A percentile compares a stretch with the other conserved stretches of the same genome.
phyloP scores from a whole-genome alignment of 1,140 invertebrate species.

The Pogonomyrmex californicus region DNA sequence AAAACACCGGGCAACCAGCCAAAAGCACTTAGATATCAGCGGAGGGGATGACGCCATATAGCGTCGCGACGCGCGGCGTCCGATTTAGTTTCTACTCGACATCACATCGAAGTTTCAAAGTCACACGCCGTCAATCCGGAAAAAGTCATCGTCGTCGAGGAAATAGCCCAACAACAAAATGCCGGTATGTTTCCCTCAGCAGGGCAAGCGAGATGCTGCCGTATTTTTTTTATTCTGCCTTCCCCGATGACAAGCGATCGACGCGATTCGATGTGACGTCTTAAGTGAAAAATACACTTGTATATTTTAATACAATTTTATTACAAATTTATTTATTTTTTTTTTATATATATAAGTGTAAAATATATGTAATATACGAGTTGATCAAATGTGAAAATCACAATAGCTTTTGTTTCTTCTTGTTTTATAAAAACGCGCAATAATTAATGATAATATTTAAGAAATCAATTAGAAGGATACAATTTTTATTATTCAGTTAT shows the following conservation, averaged over 20 bases:
- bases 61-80: conserved; percentile 83
- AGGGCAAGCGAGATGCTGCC: no score
- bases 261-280: neutral
- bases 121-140: conserved; percentile 52
- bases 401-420: neutral
- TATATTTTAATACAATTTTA: conserved; percentile 5
- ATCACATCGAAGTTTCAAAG: conserved; percentile 79
- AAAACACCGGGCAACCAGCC: conserved; percentile 79
- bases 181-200: conserved; percentile 81
- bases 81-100: conserved; percentile 83
- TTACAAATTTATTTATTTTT: neutral
- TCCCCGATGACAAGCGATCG: neutral
- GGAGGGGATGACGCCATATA: conserved; percentile 86
- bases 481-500: neutral
- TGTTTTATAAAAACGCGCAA: neutral
- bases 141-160: conserved; percentile 46
- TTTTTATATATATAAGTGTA: neutral
- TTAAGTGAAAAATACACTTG: neutral
- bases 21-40: conserved; percentile 81
- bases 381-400: neutral
- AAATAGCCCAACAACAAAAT: conserved; percentile 74
- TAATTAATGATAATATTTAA: neutral
- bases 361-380: neutral
- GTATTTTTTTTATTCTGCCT: neutral
- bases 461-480: neutral